Conservation (phyloP, 2,113 vertebrate species). For the Hippocampus barbouri region DNA sequence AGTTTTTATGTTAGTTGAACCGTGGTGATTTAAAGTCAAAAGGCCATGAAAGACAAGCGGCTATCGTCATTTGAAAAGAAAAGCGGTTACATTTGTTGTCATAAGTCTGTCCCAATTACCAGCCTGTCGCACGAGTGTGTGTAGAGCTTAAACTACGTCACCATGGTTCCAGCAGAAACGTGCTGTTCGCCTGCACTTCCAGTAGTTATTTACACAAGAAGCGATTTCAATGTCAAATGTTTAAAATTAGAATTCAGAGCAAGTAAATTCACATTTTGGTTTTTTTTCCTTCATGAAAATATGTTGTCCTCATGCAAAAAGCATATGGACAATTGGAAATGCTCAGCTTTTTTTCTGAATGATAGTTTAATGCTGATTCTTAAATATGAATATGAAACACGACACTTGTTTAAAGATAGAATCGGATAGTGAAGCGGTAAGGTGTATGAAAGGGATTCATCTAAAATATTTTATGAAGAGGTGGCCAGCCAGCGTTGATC, state of each 20-base stretch:
- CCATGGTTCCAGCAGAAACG: conserved; percentile 4
- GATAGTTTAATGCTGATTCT: too few species aligned
- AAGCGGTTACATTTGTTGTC: neutral
- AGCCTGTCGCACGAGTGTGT: neutral
- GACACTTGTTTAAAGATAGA: too few species aligned
- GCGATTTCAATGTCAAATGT: neutral
- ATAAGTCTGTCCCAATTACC: neutral
- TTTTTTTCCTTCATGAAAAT: too few species aligned
- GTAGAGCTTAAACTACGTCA: conserved; percentile 4
- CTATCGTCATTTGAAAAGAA: conserved; percentile 13
- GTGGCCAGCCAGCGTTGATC: too few species aligned
- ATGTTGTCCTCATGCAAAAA: neutral
- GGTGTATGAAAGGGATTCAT: too few species aligned
- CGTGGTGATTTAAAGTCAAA: conserved; percentile 26
- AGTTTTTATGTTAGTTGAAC: neutral
- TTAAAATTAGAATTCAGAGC: neutral
- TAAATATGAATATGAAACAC: too few species aligned
- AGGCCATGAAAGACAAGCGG: conserved; percentile 22
- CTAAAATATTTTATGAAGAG: too few species aligned
- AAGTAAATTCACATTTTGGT: neutral
- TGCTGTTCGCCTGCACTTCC: neutral
- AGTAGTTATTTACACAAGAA: conserved; percentile 2
- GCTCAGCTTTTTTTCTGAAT: too few species aligned
- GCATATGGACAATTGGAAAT: neutral
- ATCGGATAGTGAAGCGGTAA: too few species aligned